Evolutionary conservation across 2,888 invertebrate species (phyloP).

Genomic region (Cordylochernes scorpioides): DNA sequence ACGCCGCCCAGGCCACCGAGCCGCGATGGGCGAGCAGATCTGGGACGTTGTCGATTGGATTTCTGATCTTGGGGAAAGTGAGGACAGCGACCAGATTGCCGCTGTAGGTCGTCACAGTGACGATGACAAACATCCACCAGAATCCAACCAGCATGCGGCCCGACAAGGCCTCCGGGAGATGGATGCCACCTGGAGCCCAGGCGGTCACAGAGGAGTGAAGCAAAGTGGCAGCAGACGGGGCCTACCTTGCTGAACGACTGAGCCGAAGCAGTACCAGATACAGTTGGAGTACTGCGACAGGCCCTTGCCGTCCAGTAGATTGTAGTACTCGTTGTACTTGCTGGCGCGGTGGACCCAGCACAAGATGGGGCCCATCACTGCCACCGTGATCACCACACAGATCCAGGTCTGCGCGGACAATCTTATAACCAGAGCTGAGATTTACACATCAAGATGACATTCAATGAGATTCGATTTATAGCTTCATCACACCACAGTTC

Average conservation of each 20-base stretch:
- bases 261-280: conserved; percentile 67
- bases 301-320: conserved; percentile 16
- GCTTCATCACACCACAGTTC: too few relatives aligned
- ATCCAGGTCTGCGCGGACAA: conserved; percentile 82
- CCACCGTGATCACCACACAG: conserved; percentile 41
- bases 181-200: conserved; percentile 42
- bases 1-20: conserved; percentile 41
- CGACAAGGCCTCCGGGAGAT: conserved; percentile 55
- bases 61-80: conserved; percentile 52
- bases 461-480: too few relatives aligned
- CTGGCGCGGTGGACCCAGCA: conserved; percentile 42
- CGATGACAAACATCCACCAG: conserved; percentile 74
- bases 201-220: too few relatives aligned
- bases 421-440: too few relatives aligned
- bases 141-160: conserved; percentile 56
- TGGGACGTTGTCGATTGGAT: conserved; percentile 37
- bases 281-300: conserved; percentile 34
- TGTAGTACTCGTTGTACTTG: conserved; percentile 38
- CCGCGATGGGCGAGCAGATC: conserved; percentile 30
- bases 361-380: conserved; percentile 47
- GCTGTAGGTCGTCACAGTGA: conserved; percentile 67
- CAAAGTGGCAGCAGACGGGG: conserved; percentile 10
- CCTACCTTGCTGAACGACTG: conserved; percentile 61
- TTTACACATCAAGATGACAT: too few relatives aligned
- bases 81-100: conserved; percentile 74